Conservation (phyloP, 1,140 invertebrate genomes). For the Chymomyza costata region DNA sequence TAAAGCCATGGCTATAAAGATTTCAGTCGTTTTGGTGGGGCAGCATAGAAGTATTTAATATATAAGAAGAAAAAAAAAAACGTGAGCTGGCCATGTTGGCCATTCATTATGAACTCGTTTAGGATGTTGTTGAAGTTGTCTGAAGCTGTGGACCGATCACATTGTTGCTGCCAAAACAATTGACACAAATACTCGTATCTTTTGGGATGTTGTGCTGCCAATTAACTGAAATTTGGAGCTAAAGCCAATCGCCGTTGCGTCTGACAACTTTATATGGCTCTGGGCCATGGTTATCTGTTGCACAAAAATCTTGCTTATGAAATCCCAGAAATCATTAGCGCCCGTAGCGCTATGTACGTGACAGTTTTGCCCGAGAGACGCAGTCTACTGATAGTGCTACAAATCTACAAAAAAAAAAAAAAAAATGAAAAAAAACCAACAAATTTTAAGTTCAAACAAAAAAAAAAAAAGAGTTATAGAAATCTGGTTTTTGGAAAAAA, state of each 20-base stretch:
- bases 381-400: background rate
- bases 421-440: background rate
- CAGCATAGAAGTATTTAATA: no score
- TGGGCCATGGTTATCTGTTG: conserved; percentile 29
- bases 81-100: conserved; percentile 62
- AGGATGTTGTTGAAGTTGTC: background rate
- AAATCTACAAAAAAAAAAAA: conserved; percentile 1
- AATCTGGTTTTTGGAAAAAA: conserved; percentile 1
- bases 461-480: no score
- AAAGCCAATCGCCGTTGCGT: conserved; percentile 13
- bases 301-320: conserved; percentile 52
- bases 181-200: conserved; percentile 59
- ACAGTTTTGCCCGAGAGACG: conserved; percentile 28
- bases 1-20: no score
- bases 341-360: conserved; percentile 41
- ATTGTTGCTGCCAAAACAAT: conserved; percentile 26
- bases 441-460: no score
- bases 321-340: conserved; percentile 68
- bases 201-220: conserved; percentile 64
- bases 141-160: no score
- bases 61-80: no score
- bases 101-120: conserved; percentile 71
- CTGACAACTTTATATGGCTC: conserved; percentile 21
- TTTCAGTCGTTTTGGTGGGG: no score
- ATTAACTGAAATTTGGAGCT: conserved; percentile 50